Base-by-base conservation (phyloP, 2,797 vertebrate genomes). In the Sebastes matsubarae region DNA sequence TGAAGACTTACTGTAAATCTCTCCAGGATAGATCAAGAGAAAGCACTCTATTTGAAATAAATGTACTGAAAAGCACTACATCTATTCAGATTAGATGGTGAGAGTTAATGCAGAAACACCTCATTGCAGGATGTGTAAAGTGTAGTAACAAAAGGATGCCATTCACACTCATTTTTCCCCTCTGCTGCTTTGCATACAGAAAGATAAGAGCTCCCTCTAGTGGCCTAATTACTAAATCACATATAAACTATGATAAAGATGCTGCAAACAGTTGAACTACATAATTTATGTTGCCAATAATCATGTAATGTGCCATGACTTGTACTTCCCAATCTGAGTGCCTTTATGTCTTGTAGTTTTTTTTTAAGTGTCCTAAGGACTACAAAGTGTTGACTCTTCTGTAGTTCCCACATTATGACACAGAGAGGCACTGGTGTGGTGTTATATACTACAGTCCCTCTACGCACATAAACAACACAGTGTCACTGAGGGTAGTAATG, bases 381-480 rank as follows among this genome's bases (percentile, higher is more conserved):
- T 32, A 6, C 27, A 75, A 27, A 42, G 8, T 38, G 8, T 30
- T 60, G 16, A 0, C 8, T 9, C 29, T 46, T 18, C 12, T 75
- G 85, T 46, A 84, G 74, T 85, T 67, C 1, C 29, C 32, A 55
- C 22, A 57, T 61, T 50, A 32, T 34, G 60, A 81, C 89, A 93
- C 76, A 50, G 1, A 2, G 66, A 0, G 85, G 79, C 14, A 52
- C 77, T 74, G 30, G 24, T 79, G 74, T 16, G 27, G 27, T 59
- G 52, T 68, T 66, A 60, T 42, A 8, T 0, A 29, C 59, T 22
- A 0, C 27, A 38, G 29, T 75, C 22, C 75, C 32, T 69, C 6
- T 13, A 5, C 50, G 71, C 34, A 77, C 34, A 30, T 52, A 4
- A 80, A 24, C 64, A 12, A 54, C 27, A 71, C 57, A 72, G 68